Conservation (phyloP, 2,888 invertebrate genomes). For the Diaperis boleti region DNA sequence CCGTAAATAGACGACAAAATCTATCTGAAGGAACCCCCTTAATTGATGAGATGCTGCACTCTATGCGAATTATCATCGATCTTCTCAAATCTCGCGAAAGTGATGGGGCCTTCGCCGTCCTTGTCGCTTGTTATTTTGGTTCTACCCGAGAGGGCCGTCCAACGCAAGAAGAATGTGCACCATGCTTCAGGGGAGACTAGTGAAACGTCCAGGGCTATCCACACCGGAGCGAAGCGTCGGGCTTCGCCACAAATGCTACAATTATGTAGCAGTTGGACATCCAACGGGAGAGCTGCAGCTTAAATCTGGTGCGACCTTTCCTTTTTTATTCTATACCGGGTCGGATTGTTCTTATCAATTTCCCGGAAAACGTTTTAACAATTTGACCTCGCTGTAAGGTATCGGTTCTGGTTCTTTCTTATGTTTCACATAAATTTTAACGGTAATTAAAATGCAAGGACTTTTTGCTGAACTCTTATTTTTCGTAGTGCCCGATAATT, state of each 20-base stretch:
- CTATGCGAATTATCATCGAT: not conserved
- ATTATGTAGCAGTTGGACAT: too few species aligned
- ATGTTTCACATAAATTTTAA: not conserved
- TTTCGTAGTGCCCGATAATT: too few species aligned
- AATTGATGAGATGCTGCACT: constrained; percentile 27
- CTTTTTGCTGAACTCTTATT: not conserved
- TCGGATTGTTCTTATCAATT: not conserved
- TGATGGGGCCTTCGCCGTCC: constrained; percentile 24
- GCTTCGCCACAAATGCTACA: not conserved
- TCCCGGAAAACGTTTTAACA: not conserved
- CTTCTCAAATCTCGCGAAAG: constrained; percentile 5
- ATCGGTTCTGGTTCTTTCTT: not conserved
- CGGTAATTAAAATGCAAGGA: not conserved
- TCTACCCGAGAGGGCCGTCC: not conserved
- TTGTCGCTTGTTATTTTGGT: constrained; percentile 24
- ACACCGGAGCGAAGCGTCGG: not conserved
- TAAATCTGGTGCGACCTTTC: not conserved
- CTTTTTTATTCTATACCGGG: not conserved
- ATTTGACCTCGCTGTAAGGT: not conserved
- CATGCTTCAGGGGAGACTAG: constrained; percentile 14
- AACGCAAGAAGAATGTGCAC: constrained; percentile 8
- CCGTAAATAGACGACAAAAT: constrained; percentile 11
- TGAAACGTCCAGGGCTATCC: not conserved
- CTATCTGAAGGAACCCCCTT: constrained; percentile 7
- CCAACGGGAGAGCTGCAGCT: not conserved